Evolutionary conservation across 2,888 invertebrate species (phyloP).

Genomic region (Epicampocera succincta): DNA sequence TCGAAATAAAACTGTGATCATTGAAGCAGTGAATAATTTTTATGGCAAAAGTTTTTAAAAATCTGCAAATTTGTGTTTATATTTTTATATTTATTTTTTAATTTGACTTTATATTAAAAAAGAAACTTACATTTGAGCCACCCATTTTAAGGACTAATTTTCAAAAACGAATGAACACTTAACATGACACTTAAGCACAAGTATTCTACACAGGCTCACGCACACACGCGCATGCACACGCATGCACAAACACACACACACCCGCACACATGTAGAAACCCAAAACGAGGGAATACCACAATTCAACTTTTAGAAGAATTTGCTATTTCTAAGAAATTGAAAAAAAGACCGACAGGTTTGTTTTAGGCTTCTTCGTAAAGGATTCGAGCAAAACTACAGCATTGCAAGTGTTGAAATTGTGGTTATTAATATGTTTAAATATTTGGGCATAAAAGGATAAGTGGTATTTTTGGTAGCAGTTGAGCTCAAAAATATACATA

Average conservation of each 20-base stretch:
- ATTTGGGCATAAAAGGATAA: not conserved
- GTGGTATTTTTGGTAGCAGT: not conserved
- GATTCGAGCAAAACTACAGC: constrained; percentile 16
- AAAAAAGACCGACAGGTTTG: constrained; percentile 14
- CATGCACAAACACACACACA: constrained; percentile 17
- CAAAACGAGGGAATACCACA: constrained; percentile 10
- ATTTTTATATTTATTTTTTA: no score
- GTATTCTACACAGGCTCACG: constrained; percentile 22
- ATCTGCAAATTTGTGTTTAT: no score
- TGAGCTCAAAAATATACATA: not conserved
- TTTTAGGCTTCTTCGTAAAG: not conserved
- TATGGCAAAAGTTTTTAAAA: no score
- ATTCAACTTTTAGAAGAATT: constrained; percentile 13
- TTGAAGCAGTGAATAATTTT: no score
- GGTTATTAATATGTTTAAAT: constrained; percentile 19
- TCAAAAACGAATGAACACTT: constrained; percentile 50
- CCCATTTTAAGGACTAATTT: constrained; percentile 44
- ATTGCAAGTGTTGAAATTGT: constrained; percentile 47
- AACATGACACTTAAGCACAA: constrained; percentile 55
- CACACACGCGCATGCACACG: not conserved
- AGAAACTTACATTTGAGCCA: no score
- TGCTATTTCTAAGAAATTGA: constrained; percentile 3
- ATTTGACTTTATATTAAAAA: no score
- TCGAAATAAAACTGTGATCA: no score
- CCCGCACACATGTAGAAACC: not conserved